Evolutionary conservation across 2,888 invertebrate genomes (phyloP), one percentile per base, ranked within the genome.

Genomic region (Lasioglossum oenotherae): DNA sequence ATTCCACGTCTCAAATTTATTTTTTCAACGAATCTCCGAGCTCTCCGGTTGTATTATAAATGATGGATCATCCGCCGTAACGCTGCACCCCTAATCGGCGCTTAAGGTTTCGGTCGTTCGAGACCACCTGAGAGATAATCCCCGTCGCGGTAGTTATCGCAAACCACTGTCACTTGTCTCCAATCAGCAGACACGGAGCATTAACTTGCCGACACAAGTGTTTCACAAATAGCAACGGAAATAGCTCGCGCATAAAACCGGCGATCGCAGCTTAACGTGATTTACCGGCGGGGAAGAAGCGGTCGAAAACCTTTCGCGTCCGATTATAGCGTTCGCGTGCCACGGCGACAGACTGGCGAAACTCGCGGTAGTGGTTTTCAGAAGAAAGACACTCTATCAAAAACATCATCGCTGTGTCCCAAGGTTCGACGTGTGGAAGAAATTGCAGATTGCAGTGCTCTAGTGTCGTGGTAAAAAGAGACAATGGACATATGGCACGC

Each of bases 371-470:
- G 46, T 31, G 64, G 74, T 64, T 80, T 57, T 49, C 72, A 35
- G 31, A 31, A 27, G 74, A 71, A 14, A 8, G 53, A 53, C 60
- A 72, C 81, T 82, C 35, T 73, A 35, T 75, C 75, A 69, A 80
- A 64, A 77, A 82, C 67, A 44, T 80, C 76, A 74, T 75, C 72
- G 77, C 71, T 69, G 86, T 72, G 72, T 82, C 81, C 81, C 78
- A 67, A 19, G 82, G 82, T 74, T 78, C 82, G 86, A 80, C 80
- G 46, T 81, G 79, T 80, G 79, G 77, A 80, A 82, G 72, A 78
- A 75, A 69, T 76, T 71, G 72, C 80, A 73, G 57, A 77, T 79
- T 72, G 78, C 75, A 57, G 77, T 82, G 74, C 75, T 79, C 79
- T 85, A 87, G 79, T 77, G 79, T 80, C 82, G 57, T 67, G 78